phyloP scores from a whole-genome alignment of 2,113 vertebrate species.

The Pollimyrus isidori region DNA sequence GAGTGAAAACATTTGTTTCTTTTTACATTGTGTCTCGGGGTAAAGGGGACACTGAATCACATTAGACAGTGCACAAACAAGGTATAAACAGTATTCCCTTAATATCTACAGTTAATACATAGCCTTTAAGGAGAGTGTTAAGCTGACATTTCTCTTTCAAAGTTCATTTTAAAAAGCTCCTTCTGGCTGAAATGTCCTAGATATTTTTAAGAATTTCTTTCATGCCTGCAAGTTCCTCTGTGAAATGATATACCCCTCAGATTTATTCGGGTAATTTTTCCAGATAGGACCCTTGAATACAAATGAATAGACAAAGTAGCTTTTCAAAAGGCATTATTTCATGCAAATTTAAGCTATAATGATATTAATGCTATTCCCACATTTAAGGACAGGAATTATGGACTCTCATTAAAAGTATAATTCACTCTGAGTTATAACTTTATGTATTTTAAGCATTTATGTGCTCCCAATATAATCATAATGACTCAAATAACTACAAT shows the following conservation, averaged over 20 bases:
- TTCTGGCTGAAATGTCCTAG: slow-evolving; percentile 17
- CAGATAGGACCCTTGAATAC: slow-evolving; percentile 28
- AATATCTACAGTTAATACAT: background rate
- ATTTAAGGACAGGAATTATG: slow-evolving; percentile 25
- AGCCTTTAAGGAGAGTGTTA: background rate
- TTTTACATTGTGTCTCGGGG: background rate
- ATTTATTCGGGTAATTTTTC: slow-evolving; percentile 35
- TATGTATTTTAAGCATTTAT: slow-evolving; percentile 11
- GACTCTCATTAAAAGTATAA: slow-evolving; percentile 22
- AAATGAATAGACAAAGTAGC: slow-evolving; percentile 28
- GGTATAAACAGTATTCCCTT: background rate
- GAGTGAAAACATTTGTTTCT: background rate
- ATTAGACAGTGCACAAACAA: background rate
- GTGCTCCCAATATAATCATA: background rate
- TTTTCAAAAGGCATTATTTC: slow-evolving; percentile 28
- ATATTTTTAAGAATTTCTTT: slow-evolving; percentile 31
- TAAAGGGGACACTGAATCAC: background rate
- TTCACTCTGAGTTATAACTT: slow-evolving; percentile 8
- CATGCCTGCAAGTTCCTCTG: slow-evolving; percentile 27
- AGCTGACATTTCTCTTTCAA: slow-evolving; percentile 19
- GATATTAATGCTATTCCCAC: slow-evolving; percentile 33
- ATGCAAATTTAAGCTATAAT: slow-evolving; percentile 38
- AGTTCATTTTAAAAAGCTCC: slow-evolving; percentile 19
- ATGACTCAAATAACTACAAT: background rate
- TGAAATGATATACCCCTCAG: slow-evolving; percentile 25